These are phyloP conservation scores for Synergus gifuensis DNA, from an alignment of 2,888 invertebrate genomes.

Conservation along the genomic window DNA sequence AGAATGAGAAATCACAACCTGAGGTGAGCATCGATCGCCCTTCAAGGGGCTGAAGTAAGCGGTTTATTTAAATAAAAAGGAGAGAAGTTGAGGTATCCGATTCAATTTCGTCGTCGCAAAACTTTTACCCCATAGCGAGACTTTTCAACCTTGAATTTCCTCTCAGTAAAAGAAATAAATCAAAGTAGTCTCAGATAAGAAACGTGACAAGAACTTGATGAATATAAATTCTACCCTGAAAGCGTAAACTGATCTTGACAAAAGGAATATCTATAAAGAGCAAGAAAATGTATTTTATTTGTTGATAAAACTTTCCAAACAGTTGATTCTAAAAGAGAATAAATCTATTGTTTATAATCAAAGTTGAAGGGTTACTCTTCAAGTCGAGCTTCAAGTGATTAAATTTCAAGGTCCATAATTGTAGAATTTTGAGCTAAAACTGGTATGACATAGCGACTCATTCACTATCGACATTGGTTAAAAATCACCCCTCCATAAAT, in stretches of 20 bases:
- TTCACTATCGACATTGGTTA: conserved; percentile 59
- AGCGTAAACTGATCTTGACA: conserved; percentile 16
- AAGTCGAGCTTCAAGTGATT: neutral
- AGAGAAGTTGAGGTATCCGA: neutral
- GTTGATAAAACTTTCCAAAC: neutral
- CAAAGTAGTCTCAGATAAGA: conserved; percentile 28
- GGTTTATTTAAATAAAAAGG: conserved; percentile 38
- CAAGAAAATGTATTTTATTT: neutral
- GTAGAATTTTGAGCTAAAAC: conserved; percentile 24
- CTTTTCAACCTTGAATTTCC: conserved; percentile 36
- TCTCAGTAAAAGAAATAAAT: conserved; percentile 29
- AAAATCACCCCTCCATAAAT: conserved; percentile 55
- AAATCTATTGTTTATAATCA: neutral
- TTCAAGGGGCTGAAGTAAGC: conserved; percentile 22
- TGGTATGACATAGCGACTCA: conserved; percentile 52
- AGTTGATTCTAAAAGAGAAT: neutral
- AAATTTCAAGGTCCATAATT: neutral
- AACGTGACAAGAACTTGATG: conserved; percentile 29
- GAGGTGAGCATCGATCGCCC: conserved; percentile 30
- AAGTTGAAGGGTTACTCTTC: neutral
- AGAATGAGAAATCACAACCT: conserved; percentile 21
- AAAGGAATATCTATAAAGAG: neutral
- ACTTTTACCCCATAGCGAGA: conserved; percentile 31
- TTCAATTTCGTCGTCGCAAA: conserved; percentile 27
- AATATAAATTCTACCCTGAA: conserved; percentile 11